Base-by-base conservation (phyloP, 2,113 vertebrate species). In the Edolisoma coerulescens region DNA sequence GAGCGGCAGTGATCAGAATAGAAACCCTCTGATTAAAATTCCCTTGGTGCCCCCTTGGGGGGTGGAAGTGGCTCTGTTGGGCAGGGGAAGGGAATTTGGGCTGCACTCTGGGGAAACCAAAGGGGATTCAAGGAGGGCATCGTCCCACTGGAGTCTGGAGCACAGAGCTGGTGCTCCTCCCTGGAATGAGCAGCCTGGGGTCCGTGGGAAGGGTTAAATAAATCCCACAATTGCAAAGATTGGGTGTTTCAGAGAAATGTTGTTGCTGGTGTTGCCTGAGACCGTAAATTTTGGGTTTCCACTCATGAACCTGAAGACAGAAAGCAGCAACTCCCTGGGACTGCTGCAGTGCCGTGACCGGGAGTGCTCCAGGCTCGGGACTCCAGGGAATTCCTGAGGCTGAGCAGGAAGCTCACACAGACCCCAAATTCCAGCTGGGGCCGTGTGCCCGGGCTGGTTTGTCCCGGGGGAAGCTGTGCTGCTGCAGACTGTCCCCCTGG, bases 21-120 rank as follows among this genome's bases (percentile, higher is more conserved):
- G 94, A 84, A 97, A 92, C 59, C 54, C 64, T 75, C 89, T 92
- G 82, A 93, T 97, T 97, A 86, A 94, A 70, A 89, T 84, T 85
- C 89, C 27, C 35, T 71, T n/a, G 63, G 54, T 52, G 87, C 76
- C 60, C 52, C 74, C 65, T 82, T 24, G 49, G 49, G 6, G 24
- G 69, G 42, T 42, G 63, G 45, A 69, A 74, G 73, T 80, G 42
- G 41, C 44, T 57, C 82, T 19, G 7, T 42, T 83, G 76, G 27
- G 61, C 54, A 92, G 81, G 78, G 94, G 70, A 65, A 76, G 95
- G 91, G 71, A 37, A 27, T 27, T 4, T 27, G 6, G 94, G 90
- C 53, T 39, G 93, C 33, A 6, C 92, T 44, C 68, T 17, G 86
- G 77, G 94, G 77, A 79, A 97, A 65, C 24, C 87, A 83, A 91